A percentile compares a stretch with the other conserved stretches of the same genome.
Conservation (phyloP, 2,888 invertebrate species). For the Lissocephala sabroskyi region DNA sequence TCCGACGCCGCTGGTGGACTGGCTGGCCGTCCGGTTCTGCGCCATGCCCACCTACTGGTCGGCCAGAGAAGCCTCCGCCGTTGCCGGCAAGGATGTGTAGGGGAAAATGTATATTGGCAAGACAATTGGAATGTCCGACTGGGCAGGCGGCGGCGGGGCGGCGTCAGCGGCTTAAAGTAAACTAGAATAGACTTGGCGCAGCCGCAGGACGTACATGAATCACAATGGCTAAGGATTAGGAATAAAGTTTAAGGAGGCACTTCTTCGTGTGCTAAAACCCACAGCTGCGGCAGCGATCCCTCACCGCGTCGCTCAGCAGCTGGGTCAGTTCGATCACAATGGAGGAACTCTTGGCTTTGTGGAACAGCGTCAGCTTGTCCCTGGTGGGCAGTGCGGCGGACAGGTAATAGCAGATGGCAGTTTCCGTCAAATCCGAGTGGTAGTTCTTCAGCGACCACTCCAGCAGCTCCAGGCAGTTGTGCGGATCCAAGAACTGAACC, state of each 20-base stretch:
- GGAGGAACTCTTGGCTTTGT: conserved; percentile 67
- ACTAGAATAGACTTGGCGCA: not conserved
- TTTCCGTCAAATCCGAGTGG: conserved; percentile 69
- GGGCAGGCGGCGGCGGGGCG: no score
- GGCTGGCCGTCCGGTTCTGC: conserved; percentile 78
- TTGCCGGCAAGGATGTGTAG: no score
- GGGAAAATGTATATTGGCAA: no score
- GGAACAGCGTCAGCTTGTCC: conserved; percentile 67
- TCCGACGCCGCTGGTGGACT: conserved; percentile 76
- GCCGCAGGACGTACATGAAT: not conserved
- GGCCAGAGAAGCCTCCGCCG: no score
- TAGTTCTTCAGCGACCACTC: conserved; percentile 72
- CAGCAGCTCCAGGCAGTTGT: conserved; percentile 66
- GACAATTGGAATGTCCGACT: conserved; percentile 5
- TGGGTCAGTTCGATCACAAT: conserved; percentile 71
- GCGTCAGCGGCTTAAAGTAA: no score
- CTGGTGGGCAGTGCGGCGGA: conserved; percentile 58
- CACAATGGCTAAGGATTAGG: no score
- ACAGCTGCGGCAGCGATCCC: conserved; percentile 65
- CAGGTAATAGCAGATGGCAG: conserved; percentile 70
- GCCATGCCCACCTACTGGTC: conserved; percentile 75
- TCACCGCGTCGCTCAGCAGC: conserved; percentile 69
- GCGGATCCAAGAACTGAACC: conserved; percentile 57
- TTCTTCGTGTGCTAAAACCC: no score
- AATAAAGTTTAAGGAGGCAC: no score